Base-by-base conservation (phyloP, 2,888 invertebrate species). In the Dendrolimus pini region DNA sequence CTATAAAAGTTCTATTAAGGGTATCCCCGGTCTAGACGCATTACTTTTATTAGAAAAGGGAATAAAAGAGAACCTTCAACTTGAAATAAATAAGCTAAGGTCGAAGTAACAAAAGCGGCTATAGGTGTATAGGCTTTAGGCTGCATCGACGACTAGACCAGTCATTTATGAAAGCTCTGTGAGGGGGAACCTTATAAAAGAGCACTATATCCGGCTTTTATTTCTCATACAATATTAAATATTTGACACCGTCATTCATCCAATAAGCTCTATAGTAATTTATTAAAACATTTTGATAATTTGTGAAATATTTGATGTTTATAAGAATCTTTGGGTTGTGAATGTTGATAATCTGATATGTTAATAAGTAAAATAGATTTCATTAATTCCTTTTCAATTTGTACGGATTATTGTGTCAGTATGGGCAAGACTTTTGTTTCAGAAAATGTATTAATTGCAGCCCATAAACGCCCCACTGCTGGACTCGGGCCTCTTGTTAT, bases 51-150 rank as follows among this genome's bases (percentile, higher is more conserved):
- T 61, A 64, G 61, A 64, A 64, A 55, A 10, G 13, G 54, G 55
- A 60, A 85, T 75, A 84, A 87, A 80, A 60, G 80, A 68, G 73
- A 81, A 86, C 89, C 88, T 89, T 89, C 85, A 89, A 89, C 88
- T 88, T 88, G 86, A 85, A 80, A 79, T 72, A 75, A 82, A 81
- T 82, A 83, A 80, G 80, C 77, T 86, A 88, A 89, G 89, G 89
- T 89, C 87, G 81, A 59, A 61, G 58, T 30, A 60, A 83, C 75
- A 85, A 84, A 30, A 81, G 69, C 62, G 60, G 65, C 68, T 47
- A 12, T 47, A 47, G 47, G 73, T 66, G 66, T 71, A 12, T 47
- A 47, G 75, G 68, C 67, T 64, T 75, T 74, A 75, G 77, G 73
- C 74, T 81, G 81, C 84, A 85, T 79, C 85, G 85, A 85, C 78